Evolutionary conservation across 92 coral and sea anemone species (phyloP).

Genomic region (Heliopora coerulea): DNA sequence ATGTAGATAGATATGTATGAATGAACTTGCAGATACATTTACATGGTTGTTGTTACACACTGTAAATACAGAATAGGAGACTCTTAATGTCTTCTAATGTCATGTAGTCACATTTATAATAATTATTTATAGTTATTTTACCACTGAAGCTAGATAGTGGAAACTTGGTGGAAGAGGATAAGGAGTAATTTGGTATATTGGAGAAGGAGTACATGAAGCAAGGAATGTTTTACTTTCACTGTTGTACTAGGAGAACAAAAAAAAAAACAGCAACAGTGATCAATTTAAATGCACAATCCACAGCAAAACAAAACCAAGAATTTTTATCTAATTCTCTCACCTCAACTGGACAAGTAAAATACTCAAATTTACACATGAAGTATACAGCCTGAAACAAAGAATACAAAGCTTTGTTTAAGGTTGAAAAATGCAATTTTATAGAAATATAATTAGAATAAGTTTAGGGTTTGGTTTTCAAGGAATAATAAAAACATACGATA

Average conservation of each 20-base stretch:
- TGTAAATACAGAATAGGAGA: too few species aligned
- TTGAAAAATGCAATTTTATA: too few species aligned
- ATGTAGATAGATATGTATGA: too few species aligned
- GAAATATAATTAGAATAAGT: background rate
- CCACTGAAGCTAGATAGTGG: slow-evolving; percentile 24
- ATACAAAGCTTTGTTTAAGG: too few species aligned
- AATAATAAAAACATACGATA: slow-evolving; percentile 63
- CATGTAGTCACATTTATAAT: background rate
- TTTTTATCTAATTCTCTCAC: slow-evolving; percentile 48
- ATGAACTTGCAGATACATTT: too few species aligned
- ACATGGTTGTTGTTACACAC: too few species aligned
- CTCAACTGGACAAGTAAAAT: slow-evolving; percentile 89
- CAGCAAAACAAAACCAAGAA: background rate
- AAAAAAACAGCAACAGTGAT: too few species aligned
- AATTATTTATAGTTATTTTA: background rate
- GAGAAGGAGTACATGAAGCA: slow-evolving; percentile 20
- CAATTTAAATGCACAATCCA: too few species aligned
- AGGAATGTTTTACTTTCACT: slow-evolving; percentile 30
- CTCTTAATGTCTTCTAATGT: too few species aligned
- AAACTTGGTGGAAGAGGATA: slow-evolving; percentile 18
- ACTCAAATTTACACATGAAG: slow-evolving; percentile 87
- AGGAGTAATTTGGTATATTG: slow-evolving; percentile 9
- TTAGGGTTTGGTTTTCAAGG: background rate
- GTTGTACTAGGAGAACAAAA: slow-evolving; percentile 19
- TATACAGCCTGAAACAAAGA: slow-evolving; percentile 63